Evolutionary conservation across 2,888 invertebrate genomes (phyloP).

Genomic region (Cosmia trapezina): DNA sequence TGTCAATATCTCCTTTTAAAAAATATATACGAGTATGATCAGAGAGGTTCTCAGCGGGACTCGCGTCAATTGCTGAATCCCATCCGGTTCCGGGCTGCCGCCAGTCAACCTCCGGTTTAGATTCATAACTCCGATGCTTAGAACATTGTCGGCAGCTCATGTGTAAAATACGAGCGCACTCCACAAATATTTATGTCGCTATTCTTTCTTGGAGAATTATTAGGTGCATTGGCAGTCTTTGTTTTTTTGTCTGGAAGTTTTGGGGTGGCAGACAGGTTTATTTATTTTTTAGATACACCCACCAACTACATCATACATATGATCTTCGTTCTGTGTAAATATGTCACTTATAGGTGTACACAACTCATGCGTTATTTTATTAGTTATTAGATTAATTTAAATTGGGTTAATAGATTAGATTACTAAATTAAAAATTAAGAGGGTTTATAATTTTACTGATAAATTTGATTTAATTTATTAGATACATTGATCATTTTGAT

Average conservation of each 20-base stretch:
- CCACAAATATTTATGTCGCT: slow-evolving; percentile 74
- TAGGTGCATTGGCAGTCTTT: slow-evolving; percentile 40
- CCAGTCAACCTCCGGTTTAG: slow-evolving; percentile 80
- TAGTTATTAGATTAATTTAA: background rate
- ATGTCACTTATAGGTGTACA: background rate
- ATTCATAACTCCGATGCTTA: slow-evolving; percentile 81
- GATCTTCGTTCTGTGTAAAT: background rate
- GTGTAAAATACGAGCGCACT: slow-evolving; percentile 79
- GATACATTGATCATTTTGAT: background rate
- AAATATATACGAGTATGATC: slow-evolving; percentile 72
- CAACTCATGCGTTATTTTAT: background rate
- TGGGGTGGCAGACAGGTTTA: background rate
- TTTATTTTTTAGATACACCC: too few relatives aligned
- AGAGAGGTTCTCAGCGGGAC: slow-evolving; percentile 77
- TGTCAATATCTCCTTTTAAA: slow-evolving; percentile 72
- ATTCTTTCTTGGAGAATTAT: slow-evolving; percentile 70
- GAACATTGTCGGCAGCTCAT: slow-evolving; percentile 77
- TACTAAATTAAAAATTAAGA: background rate
- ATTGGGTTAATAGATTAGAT: background rate
- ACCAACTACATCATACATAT: background rate
- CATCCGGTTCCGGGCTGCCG: slow-evolving; percentile 84
- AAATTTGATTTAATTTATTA: too few relatives aligned
- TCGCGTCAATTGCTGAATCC: slow-evolving; percentile 86
- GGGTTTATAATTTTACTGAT: background rate
- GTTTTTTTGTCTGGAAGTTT: slow-evolving; percentile 11